Evolutionary conservation across 2,888 invertebrate genomes (phyloP).

Genomic region (Nemapogon koenigi): DNA sequence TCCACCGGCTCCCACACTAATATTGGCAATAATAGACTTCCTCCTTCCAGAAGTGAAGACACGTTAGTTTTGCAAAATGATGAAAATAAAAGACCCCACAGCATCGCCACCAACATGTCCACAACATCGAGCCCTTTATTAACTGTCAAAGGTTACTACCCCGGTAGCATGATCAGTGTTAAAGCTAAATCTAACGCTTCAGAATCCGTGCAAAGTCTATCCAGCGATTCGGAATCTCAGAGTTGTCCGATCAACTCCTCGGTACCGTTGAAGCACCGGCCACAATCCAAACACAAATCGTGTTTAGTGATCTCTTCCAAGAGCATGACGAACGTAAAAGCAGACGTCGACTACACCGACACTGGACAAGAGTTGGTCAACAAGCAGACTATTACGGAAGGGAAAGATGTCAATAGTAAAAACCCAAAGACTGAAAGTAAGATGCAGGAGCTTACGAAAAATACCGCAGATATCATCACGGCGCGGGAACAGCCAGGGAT

Average conservation of each 20-base stretch:
- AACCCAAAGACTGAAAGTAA: constrained; percentile 51
- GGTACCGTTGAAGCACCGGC: constrained; percentile 63
- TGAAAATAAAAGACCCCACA: constrained; percentile 62
- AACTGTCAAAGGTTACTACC: constrained; percentile 66
- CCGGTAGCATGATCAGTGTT: constrained; percentile 69
- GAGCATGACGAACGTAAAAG: constrained; percentile 69
- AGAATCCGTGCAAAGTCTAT: constrained; percentile 72
- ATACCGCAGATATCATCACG: constrained; percentile 25
- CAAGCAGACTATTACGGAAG: constrained; percentile 58
- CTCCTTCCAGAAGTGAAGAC: constrained; percentile 83
- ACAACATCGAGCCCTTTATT: constrained; percentile 75
- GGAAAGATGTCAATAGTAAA: constrained; percentile 55
- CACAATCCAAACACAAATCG: constrained; percentile 35
- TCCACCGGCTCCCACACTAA: constrained; percentile 44
- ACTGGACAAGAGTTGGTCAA: constrained; percentile 46
- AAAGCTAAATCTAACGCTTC: constrained; percentile 65
- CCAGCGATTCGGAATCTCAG: constrained; percentile 69
- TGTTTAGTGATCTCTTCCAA: constrained; percentile 61
- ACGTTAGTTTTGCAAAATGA: constrained; percentile 64
- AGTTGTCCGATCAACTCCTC: constrained; percentile 57
- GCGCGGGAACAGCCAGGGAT: constrained; percentile 60
- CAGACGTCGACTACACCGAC: constrained; percentile 49
- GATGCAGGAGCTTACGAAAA: too few relatives aligned
- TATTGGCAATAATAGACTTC: constrained; percentile 60
- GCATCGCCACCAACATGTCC: constrained; percentile 61